Evolutionary conservation across 2,113 vertebrate genomes (phyloP).

Genomic region (Ploceus nigricollis): DNA sequence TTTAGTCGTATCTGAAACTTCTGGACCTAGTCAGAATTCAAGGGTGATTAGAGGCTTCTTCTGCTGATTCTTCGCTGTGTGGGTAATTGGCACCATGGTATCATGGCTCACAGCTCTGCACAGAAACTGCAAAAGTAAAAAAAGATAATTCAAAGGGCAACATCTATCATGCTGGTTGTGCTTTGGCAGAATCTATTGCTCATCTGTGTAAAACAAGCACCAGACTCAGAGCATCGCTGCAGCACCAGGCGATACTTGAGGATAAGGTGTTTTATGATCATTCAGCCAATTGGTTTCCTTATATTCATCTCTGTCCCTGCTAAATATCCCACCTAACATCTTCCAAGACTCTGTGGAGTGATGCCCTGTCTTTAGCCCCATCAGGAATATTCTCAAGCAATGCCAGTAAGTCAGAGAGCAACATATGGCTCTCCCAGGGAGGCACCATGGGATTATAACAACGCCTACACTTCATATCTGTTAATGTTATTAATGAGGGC

Average conservation of each 20-base stretch:
- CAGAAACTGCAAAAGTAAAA: background rate
- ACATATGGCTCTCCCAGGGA: background rate
- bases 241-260: background rate
- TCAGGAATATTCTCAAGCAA: background rate
- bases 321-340: background rate
- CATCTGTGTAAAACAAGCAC: background rate
- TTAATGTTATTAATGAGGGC: background rate
- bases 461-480: background rate
- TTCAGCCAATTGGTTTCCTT: background rate
- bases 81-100: background rate
- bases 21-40: background rate
- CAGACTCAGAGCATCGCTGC: rapidly evolving
- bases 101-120: background rate
- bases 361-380: background rate
- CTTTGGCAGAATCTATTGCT: background rate
- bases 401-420: background rate
- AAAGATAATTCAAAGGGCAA: background rate
- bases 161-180: background rate
- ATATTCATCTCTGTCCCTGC: background rate
- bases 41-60: background rate
- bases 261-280: background rate
- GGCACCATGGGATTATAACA: background rate
- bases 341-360: background rate
- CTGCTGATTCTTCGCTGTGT: background rate
- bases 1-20: background rate